A percentile compares a stretch with the other conserved stretches of the same genome.
Evolutionary conservation across 2,797 vertebrate genomes (phyloP).

Genomic region (Sitta carolinensis): DNA sequence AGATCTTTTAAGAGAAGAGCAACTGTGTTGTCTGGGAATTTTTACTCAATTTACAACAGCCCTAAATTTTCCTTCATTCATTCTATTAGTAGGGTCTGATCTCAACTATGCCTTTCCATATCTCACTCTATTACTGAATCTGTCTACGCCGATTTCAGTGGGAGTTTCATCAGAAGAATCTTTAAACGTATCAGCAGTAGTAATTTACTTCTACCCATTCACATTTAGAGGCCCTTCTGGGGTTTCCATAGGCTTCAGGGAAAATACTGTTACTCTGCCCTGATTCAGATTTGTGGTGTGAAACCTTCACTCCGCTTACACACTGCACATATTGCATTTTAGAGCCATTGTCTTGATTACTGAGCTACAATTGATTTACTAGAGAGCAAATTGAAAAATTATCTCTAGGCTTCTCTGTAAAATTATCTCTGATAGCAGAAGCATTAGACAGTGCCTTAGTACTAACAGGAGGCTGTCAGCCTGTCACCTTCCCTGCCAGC

Average conservation of each 20-base stretch:
- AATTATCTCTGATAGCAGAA: conserved; percentile 62
- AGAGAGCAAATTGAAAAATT: conserved; percentile 68
- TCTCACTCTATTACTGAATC: not conserved
- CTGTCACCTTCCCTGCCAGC: not conserved
- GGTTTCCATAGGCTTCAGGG: not conserved
- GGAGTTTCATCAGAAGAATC: not conserved
- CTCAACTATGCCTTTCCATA: not conserved
- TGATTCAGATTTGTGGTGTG: not conserved
- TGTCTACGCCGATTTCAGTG: not conserved
- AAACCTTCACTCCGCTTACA: not conserved
- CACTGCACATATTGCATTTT: not conserved
- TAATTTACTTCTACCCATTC: conserved; percentile 9
- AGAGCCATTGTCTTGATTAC: conserved; percentile 55
- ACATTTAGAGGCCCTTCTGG: not conserved
- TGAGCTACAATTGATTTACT: conserved; percentile 62
- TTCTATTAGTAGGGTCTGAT: not conserved
- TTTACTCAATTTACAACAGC: not conserved
- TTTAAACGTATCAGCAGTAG: not conserved
- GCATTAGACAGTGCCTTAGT: conserved; percentile 37
- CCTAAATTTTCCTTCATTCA: not conserved
- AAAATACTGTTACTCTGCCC: conserved; percentile 8
- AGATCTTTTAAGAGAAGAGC: not conserved
- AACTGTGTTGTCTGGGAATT: not conserved
- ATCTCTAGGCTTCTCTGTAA: conserved; percentile 52
- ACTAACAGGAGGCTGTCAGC: conserved; percentile 37